Evolutionary conservation across 2,797 vertebrate genomes (phyloP).

Genomic region (Scyliorhinus canicula): DNA sequence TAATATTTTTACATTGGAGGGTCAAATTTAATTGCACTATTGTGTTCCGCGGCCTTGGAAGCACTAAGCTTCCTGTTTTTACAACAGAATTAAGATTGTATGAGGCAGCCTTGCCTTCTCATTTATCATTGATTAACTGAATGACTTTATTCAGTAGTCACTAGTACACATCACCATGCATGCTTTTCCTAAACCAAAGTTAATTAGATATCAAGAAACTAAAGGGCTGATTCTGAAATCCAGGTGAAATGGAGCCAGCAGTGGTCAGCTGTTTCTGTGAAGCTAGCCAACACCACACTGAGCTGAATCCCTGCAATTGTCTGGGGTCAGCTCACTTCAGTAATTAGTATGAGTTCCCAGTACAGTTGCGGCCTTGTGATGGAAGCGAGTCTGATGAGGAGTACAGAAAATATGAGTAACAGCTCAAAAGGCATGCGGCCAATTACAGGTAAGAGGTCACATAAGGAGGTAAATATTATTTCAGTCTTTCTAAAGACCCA

Average conservation of each 20-base stretch:
- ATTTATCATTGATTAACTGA: constrained; percentile 8
- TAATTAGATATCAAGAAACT: neutral
- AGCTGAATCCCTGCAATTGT: neutral
- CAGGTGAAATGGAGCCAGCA: neutral
- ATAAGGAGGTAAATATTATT: neutral
- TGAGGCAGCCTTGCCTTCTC: neutral
- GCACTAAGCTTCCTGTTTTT: neutral
- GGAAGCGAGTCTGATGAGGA: neutral
- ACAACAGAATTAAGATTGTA: constrained; percentile 3
- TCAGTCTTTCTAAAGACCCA: neutral
- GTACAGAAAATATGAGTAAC: neutral
- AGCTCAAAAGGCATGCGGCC: neutral
- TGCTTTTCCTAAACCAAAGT: neutral
- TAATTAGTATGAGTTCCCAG: neutral
- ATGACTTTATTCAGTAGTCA: neutral
- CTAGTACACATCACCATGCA: neutral
- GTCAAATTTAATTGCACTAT: neutral
- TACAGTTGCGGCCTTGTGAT: neutral
- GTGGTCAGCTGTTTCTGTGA: neutral
- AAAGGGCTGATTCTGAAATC: neutral
- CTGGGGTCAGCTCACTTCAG: neutral
- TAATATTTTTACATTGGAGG: neutral
- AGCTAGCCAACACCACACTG: neutral
- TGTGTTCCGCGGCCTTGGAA: neutral
- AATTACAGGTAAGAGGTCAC: neutral